Conservation (phyloP, 2,113 vertebrate species). For the Oryctolagus cuniculus region DNA sequence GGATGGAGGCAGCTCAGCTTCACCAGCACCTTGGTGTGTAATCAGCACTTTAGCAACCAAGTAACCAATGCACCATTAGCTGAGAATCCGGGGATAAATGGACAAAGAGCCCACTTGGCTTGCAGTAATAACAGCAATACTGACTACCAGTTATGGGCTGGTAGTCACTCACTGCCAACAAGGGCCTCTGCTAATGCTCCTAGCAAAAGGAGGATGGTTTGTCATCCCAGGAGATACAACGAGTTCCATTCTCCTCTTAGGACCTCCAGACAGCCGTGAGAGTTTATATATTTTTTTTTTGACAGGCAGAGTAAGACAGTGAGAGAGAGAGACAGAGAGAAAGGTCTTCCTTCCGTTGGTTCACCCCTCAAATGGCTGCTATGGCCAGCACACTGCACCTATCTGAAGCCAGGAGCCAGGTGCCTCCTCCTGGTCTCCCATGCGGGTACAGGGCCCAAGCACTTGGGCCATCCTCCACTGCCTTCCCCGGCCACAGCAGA, state of each 20-base stretch:
- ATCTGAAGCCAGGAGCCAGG: too few species aligned
- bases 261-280: conserved; percentile 25
- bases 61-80: conserved; percentile 47
- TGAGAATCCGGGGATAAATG: conserved; percentile 42
- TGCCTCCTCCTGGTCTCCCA: too few species aligned
- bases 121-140: conserved; percentile 55
- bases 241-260: conserved; percentile 26
- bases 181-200: background rate
- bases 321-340: too few species aligned
- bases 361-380: too few species aligned
- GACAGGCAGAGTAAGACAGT: too few species aligned
- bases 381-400: too few species aligned
- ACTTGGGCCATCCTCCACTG: too few species aligned
- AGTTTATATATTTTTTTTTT: background rate
- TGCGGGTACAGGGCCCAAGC: too few species aligned
- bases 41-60: conserved; percentile 60
- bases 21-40: conserved; percentile 27
- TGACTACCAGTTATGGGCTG: conserved; percentile 9
- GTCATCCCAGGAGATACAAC: conserved; percentile 55
- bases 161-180: background rate
- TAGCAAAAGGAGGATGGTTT: background rate
- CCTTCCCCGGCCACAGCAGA: too few species aligned
- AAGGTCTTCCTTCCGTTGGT: too few species aligned
- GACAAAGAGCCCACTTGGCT: background rate
- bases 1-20: background rate